Conservation (phyloP, 2,797 vertebrate species). For the Scomberomorus guttatus region DNA sequence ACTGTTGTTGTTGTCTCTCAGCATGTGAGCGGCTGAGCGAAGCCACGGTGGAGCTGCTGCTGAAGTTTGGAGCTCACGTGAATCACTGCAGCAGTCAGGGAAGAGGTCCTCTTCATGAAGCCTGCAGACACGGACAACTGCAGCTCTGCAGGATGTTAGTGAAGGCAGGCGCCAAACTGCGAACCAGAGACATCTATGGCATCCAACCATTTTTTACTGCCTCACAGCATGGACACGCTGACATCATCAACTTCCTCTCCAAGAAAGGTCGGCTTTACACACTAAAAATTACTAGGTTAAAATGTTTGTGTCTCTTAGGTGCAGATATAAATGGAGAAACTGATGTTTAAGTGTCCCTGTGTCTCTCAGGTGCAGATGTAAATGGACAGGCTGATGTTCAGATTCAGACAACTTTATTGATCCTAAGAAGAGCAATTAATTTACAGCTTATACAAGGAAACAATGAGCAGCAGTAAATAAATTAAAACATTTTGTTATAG, state of each 20-base stretch:
- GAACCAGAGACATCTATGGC: conserved; percentile 86
- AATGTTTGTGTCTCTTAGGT: conserved; percentile 62
- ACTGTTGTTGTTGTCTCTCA: conserved; percentile 50
- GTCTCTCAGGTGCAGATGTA: conserved; percentile 77
- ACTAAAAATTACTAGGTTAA: background rate
- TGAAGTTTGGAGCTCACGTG: conserved; percentile 85
- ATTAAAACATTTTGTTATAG: too few relatives aligned
- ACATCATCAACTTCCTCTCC: conserved; percentile 86
- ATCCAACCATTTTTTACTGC: conserved; percentile 90
- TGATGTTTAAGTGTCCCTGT: conserved; percentile 26
- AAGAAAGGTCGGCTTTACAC: conserved; percentile 81
- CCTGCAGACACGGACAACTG: conserved; percentile 84
- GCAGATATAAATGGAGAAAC: conserved; percentile 87
- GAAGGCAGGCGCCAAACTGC: conserved; percentile 85
- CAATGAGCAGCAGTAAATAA: too few relatives aligned
- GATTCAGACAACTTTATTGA: too few relatives aligned
- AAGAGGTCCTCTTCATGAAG: conserved; percentile 89
- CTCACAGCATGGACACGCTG: conserved; percentile 88
- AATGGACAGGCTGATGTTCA: conserved; percentile 56
- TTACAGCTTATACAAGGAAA: too few relatives aligned
- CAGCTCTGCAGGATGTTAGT: conserved; percentile 89
- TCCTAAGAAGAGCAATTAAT: too few relatives aligned
- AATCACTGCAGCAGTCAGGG: conserved; percentile 88
- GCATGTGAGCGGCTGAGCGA: conserved; percentile 88
- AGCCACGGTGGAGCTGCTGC: conserved; percentile 83